These are phyloP conservation scores for Lathronympha strigana DNA, from an alignment of 2,888 invertebrate genomes.

Conservation along the genomic window DNA sequence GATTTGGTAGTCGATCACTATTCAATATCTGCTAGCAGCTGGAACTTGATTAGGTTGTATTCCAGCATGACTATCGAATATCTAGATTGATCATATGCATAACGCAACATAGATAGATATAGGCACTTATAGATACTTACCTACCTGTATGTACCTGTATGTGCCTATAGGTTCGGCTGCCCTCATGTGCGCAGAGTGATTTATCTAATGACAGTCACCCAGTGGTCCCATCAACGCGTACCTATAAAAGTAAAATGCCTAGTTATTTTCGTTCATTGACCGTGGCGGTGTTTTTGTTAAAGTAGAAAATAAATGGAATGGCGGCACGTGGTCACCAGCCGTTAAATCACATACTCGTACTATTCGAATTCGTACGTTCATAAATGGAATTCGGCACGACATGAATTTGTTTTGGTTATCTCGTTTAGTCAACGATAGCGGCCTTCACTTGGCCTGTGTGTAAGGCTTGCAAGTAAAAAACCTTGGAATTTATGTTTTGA, in stretches of 20 bases:
- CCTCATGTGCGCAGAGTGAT: conserved; percentile 49
- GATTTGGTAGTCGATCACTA: too few species aligned
- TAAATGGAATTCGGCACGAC: conserved; percentile 11
- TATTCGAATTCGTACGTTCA: conserved; percentile 27
- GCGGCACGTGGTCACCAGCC: conserved; percentile 54
- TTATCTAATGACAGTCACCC: conserved; percentile 52
- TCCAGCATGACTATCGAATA: background rate
- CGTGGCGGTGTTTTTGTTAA: conserved; percentile 66
- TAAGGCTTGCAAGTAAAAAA: background rate
- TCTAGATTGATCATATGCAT: conserved; percentile 20
- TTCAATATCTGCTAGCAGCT: background rate
- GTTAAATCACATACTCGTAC: conserved; percentile 34
- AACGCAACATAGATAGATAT: conserved; percentile 19
- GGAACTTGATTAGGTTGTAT: background rate
- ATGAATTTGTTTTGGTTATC: conserved; percentile 13
- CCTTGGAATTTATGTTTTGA: background rate
- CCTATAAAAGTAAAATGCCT: conserved; percentile 51
- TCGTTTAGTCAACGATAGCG: background rate
- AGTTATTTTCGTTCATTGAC: conserved; percentile 72
- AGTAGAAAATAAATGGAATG: conserved; percentile 49
- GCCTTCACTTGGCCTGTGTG: background rate
- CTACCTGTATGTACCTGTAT: too few species aligned
- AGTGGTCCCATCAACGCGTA: conserved; percentile 48
- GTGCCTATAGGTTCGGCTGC: conserved; percentile 36
- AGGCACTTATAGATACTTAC: conserved; percentile 29